phyloP scores from a whole-genome alignment of 2,113 vertebrate genomes.

The Pseudopodoces humilis region DNA sequence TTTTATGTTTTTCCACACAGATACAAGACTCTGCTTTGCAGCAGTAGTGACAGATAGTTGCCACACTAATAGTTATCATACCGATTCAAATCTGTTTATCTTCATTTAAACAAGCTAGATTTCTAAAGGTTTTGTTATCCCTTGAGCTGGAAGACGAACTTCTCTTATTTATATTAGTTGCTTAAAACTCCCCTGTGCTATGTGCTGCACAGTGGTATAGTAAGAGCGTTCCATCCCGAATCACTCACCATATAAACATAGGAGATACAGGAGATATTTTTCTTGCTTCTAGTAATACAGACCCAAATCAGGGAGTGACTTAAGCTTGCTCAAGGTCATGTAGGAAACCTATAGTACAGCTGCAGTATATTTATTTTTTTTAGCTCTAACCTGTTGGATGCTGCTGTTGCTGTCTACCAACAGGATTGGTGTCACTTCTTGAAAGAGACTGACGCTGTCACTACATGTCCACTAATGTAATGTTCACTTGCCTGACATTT shows the following conservation, averaged over 20 bases:
- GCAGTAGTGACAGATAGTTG: slow-evolving; percentile 43
- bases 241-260: slow-evolving; percentile 38
- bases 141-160: slow-evolving; percentile 35
- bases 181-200: slow-evolving; percentile 41
- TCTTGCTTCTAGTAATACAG: background rate
- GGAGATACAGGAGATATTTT: slow-evolving; percentile 32
- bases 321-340: background rate
- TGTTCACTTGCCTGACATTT: background rate
- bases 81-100: slow-evolving; percentile 55
- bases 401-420: background rate
- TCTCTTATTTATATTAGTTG: slow-evolving; percentile 60
- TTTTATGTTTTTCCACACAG: background rate
- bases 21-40: background rate
- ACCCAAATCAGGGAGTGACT: background rate
- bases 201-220: slow-evolving; percentile 7
- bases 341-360: background rate
- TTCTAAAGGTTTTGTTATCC: slow-evolving; percentile 55
- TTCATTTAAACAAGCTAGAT: slow-evolving; percentile 62
- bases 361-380: background rate
- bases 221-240: background rate
- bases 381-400: background rate
- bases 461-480: background rate
- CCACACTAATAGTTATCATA: slow-evolving; percentile 59
- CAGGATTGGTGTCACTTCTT: background rate
- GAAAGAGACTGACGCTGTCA: background rate